Evolutionary conservation across 1,140 invertebrate species (phyloP), one percentile per base, ranked within the genome.

Genomic region (Potamilus streckersoni): DNA sequence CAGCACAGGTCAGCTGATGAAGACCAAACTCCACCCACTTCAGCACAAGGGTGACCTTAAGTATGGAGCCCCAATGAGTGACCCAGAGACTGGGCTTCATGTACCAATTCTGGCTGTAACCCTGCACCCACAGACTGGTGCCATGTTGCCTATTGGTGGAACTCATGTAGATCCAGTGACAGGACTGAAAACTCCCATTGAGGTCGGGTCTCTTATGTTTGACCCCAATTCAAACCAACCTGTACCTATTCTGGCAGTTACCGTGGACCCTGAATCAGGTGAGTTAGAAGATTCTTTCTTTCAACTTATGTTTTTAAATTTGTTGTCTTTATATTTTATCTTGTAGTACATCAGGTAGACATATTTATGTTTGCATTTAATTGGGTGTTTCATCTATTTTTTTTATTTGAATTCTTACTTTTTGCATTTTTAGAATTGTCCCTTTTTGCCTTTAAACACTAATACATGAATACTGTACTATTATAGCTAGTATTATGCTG

Each of bases 101-200:
- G 87, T 87, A 11, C 87, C 87, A 2, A 89, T 89, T 17, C 69
- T 87, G 62, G 86, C 83, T 23, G 80, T 89, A 61, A 89, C 87
- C 27, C 82, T 88, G 61, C 84, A 88, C 71, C 87, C 87, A 19
- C 72, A 84, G 73, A 84, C 85, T 16, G 86, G 86, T 2, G 76
- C 86, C 1, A 78, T 89, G n/a, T 71, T 88, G 27, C 87, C 87
- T n/a, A 73, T 89, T 20, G 85, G 85, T 55, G 84, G 87, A 19
- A 83, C 85, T 20, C 86, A 89, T 78, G 76, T 81, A 20, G 87
- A 89, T 65, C 84, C 85, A 2, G 85, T 89, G 15, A 88, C 86
- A 5, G 82, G 85, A 2, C 74, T 89, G 62, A 83, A 83, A 14
- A 82, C 85, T 20, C 84, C 87, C 14, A 87, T 89, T 23, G 87